These are phyloP conservation scores for Teleiodes luculella DNA, from an alignment of 2,888 invertebrate species.

Conservation along the genomic window DNA sequence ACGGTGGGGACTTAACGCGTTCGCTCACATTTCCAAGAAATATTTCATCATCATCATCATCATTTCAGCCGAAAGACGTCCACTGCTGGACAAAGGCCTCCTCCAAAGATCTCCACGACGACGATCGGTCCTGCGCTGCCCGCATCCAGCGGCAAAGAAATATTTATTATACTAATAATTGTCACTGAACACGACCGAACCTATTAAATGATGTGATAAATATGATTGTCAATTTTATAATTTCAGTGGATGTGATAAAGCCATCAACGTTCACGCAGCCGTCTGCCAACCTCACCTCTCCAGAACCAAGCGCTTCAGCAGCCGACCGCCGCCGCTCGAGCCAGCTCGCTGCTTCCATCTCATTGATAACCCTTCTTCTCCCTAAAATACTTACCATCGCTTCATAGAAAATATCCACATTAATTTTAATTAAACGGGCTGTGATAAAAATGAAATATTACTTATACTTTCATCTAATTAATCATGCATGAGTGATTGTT, in stretches of 20 bases:
- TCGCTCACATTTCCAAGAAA: no score
- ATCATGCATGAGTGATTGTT: slow-evolving; percentile 13
- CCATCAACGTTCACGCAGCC: slow-evolving; percentile 53
- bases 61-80: no score
- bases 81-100: no score
- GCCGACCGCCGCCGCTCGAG: slow-evolving; percentile 24
- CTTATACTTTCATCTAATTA: slow-evolving; percentile 32
- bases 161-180: no score
- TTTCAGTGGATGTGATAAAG: slow-evolving; percentile 66
- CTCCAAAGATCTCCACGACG: no score
- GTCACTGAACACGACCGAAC: no score
- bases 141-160: no score
- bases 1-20: no score
- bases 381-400: slow-evolving; percentile 43
- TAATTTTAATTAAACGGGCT: slow-evolving; percentile 59
- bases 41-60: no score
- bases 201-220: no score
- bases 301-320: slow-evolving; percentile 46
- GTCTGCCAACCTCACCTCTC: slow-evolving; percentile 51
- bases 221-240: slow-evolving; percentile 17
- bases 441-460: slow-evolving; percentile 59
- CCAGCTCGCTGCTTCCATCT: slow-evolving; percentile 22
- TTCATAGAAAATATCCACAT: slow-evolving; percentile 43
- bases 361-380: slow-evolving; percentile 38
- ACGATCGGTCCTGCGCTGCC: no score